Evolutionary conservation across 2,888 invertebrate genomes (phyloP), one percentile per base, ranked within the genome.

Genomic region (Silvanus unidentatus): DNA sequence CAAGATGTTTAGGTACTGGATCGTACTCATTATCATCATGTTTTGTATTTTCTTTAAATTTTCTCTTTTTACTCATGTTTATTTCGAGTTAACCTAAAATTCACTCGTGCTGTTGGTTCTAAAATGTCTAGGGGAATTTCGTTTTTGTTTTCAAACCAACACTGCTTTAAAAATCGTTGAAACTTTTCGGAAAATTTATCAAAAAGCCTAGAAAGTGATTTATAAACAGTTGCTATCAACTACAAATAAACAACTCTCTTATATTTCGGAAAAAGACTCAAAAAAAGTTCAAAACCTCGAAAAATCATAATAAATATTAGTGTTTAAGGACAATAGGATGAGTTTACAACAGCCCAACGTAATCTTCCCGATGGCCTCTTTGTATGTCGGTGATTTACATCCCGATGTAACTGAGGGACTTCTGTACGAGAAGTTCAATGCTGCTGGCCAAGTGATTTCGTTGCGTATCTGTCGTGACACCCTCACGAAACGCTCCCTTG

Each of bases 351-450:
- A 66, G 59, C n/a, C n/a, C n/a, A 66, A 67, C 50, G 63, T 85
- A 53, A 86, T 84, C 74, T 88, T 87, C 66, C 86, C 84, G 57
- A 91, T 95, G 89, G 96, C 97, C 65, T 96, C 97, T 49, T 80
- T 99, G 60, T 99, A 99, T 77, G 98, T 99, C 68, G 99, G 99
- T 63, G 99, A 99, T 77, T 80, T 99, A 62, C 96, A 98, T 74
- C 86, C 88, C 47, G 98, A 98, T 73, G 95, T 99, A 55, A 98
- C 95, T 59, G 99, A 99, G 77, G 95, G 98, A 67, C 90, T 94
- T 87, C 82, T 99, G 69, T 99, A 98, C 75, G 98, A 99, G 73
- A 99, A 99, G 77, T 99, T 99, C 78, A 96, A 96, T 55, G 84
- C 92, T 61, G 95, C 95, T 69, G 99, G 99, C 55, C 97, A 98